A percentile compares a stretch with the other conserved stretches of the same genome.
Evolutionary conservation across 2,888 invertebrate species (phyloP).

Genomic region (Kuschelorhynchus macadamiae): DNA sequence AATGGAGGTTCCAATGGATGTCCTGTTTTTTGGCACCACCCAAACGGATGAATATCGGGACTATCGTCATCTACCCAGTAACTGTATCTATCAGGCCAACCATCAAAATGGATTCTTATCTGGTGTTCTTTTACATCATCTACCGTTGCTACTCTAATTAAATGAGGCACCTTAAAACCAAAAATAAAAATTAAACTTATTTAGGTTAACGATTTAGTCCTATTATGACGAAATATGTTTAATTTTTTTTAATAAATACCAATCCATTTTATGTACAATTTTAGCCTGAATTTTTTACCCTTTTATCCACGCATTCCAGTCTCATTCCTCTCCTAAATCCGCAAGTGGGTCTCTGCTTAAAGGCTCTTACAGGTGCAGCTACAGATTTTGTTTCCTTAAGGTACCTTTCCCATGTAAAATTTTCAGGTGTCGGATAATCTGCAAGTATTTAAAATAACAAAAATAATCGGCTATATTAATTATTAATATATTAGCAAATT

Average conservation of each 20-base stretch:
- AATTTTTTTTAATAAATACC: too few relatives aligned
- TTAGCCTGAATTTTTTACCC: too few relatives aligned
- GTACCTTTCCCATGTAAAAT: slow-evolving; percentile 90
- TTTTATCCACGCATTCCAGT: slow-evolving; percentile 87
- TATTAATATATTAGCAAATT: not conserved
- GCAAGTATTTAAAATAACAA: slow-evolving; percentile 53
- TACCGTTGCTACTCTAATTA: slow-evolving; percentile 89
- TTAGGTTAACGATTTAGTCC: not conserved
- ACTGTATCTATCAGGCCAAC: slow-evolving; percentile 87
- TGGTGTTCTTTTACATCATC: slow-evolving; percentile 82
- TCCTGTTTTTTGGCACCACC: slow-evolving; percentile 91
- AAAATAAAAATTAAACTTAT: slow-evolving; percentile 10
- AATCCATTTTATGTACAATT: too few relatives aligned
- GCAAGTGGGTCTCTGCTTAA: slow-evolving; percentile 83
- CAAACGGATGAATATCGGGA: slow-evolving; percentile 91
- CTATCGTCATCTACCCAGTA: slow-evolving; percentile 94
- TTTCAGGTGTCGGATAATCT: slow-evolving; percentile 79
- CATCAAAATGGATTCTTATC: slow-evolving; percentile 87
- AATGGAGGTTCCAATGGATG: slow-evolving; percentile 90
- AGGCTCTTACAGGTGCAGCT: slow-evolving; percentile 86
- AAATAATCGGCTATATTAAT: not conserved
- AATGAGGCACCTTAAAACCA: slow-evolving; percentile 77
- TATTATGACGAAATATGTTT: too few relatives aligned
- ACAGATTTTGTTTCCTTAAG: slow-evolving; percentile 80
- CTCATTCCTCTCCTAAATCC: slow-evolving; percentile 85